Percentiles rank a stretch among this genome's conserved stretches.
Conservation (phyloP, 92 coral and sea anemone species). For the Pocillopora grandis region DNA sequence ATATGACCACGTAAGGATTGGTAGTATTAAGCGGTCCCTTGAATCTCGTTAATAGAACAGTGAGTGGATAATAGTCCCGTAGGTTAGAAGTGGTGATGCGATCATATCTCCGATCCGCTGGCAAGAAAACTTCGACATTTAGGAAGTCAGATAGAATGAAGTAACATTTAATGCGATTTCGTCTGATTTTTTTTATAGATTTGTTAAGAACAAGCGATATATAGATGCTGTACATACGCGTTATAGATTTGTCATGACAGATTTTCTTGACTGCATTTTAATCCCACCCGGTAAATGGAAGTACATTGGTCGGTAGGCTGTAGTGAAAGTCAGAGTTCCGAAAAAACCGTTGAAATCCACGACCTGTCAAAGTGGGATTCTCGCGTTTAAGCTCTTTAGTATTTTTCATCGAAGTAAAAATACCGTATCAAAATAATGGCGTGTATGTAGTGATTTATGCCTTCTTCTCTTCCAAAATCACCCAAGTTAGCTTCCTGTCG, state of each 20-base stretch:
- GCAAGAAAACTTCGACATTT: constrained; percentile 43
- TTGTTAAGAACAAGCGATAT: constrained; percentile 43
- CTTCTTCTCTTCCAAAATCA: constrained; percentile 33
- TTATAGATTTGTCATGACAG: constrained; percentile 34
- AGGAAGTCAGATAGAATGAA: constrained; percentile 52
- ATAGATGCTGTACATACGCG: constrained; percentile 57
- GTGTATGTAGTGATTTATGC: constrained; percentile 22
- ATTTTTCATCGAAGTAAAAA: constrained; percentile 26
- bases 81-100: constrained; percentile 70
- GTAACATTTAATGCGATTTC: constrained; percentile 46
- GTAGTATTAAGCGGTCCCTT: constrained; percentile 34
- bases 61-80: constrained; percentile 55
- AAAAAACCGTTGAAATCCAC: not conserved
- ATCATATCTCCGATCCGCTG: constrained; percentile 47
- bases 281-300: constrained; percentile 82
- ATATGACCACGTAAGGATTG: constrained; percentile 58
- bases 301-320: constrained; percentile 21
- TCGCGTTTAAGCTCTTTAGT: constrained; percentile 28
- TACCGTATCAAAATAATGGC: constrained; percentile 53
- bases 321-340: constrained; percentile 28
- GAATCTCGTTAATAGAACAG: constrained; percentile 28
- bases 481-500: constrained; percentile 13
- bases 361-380: constrained; percentile 72
- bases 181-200: constrained; percentile 21
- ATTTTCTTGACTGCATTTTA: constrained; percentile 49